Conservation (phyloP, 2,888 invertebrate genomes). For the Pterostichus madidus region DNA sequence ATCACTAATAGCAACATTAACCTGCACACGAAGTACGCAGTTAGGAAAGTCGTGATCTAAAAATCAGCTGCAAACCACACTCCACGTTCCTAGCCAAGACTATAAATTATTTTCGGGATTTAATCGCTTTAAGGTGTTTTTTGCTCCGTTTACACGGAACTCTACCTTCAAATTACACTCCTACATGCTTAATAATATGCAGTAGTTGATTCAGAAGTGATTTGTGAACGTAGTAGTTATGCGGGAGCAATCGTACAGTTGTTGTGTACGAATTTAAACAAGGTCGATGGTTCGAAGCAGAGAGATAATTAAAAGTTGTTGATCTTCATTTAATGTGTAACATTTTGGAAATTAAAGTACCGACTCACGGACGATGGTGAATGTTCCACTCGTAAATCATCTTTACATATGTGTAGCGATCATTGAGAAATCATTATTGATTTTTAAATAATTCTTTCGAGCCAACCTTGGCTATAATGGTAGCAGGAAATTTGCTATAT, state of each 20-base stretch:
- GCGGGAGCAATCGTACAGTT: constrained; percentile 31
- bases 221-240: constrained; percentile 24
- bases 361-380: constrained; percentile 52
- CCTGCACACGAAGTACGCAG: constrained; percentile 61
- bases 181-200: background rate
- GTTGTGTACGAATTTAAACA: constrained; percentile 31
- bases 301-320: constrained; percentile 62
- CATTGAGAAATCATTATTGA: constrained; percentile 46
- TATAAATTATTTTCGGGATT: constrained; percentile 61
- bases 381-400: constrained; percentile 56
- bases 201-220: constrained; percentile 3
- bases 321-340: constrained; percentile 65
- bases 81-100: constrained; percentile 45
- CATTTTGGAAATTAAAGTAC: constrained; percentile 50
- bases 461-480: constrained; percentile 43
- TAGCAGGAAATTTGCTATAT: constrained; percentile 52
- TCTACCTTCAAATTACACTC: constrained; percentile 20
- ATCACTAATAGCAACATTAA: constrained; percentile 63
- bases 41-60: constrained; percentile 63
- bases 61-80: constrained; percentile 57
- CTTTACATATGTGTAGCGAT: constrained; percentile 42
- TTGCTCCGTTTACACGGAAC: constrained; percentile 24
- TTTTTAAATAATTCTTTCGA: constrained; percentile 30
- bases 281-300: constrained; percentile 33
- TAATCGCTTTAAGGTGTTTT: constrained; percentile 15